Percentiles rank a stretch among this genome's conserved stretches.
Conservation (phyloP, 2,797 vertebrate species). For the Sebastes hubbsi region DNA sequence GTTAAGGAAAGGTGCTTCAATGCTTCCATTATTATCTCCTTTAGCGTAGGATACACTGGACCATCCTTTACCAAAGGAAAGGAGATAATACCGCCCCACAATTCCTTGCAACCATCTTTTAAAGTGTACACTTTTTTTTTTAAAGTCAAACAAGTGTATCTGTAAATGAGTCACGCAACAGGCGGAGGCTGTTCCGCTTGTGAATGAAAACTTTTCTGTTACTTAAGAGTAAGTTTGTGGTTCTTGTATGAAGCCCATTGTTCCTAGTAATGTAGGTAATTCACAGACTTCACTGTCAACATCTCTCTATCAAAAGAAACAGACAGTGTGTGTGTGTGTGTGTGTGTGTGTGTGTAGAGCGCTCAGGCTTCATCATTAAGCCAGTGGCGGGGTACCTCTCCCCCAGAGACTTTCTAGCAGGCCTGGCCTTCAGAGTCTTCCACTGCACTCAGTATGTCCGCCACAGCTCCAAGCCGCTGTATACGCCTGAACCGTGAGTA, state of each 20-base stretch:
- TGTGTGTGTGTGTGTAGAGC: slow-evolving; percentile 78
- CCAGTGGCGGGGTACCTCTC: slow-evolving; percentile 94
- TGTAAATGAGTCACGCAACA: too few relatives aligned
- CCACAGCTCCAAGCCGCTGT: slow-evolving; percentile 92
- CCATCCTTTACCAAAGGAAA: background rate
- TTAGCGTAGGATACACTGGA: background rate
- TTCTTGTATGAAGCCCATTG: background rate
- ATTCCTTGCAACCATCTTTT: too few relatives aligned
- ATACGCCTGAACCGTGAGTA: slow-evolving; percentile 93
- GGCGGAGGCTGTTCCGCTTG: too few relatives aligned
- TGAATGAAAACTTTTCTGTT: background rate
- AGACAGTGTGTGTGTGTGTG: slow-evolving; percentile 11
- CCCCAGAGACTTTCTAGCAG: slow-evolving; percentile 93
- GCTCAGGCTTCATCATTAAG: slow-evolving; percentile 90
- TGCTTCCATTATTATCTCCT: background rate
- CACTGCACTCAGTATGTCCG: slow-evolving; percentile 96
- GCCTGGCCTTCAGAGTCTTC: slow-evolving; percentile 94
- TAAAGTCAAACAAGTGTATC: too few relatives aligned
- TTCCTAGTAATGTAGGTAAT: background rate
- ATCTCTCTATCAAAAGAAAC: background rate
- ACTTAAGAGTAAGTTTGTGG: background rate
- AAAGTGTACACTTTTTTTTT: too few relatives aligned
- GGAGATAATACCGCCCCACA: background rate
- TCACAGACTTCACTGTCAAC: background rate
- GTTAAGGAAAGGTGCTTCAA: background rate